Evolutionary conservation across 2,888 invertebrate species (phyloP).

Genomic region (Amphipyra berbera): DNA sequence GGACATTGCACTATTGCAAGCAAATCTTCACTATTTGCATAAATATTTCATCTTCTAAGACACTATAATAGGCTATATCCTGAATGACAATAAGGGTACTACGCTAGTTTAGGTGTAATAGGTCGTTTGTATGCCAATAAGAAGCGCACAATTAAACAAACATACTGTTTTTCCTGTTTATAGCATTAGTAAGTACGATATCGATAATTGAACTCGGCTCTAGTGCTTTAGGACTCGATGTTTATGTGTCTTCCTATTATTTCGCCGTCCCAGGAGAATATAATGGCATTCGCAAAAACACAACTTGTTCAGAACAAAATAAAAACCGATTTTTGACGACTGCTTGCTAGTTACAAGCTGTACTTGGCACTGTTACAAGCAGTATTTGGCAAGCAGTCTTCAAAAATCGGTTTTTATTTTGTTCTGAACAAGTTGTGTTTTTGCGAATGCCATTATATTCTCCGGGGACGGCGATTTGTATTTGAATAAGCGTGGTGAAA

Average conservation of each 20-base stretch:
- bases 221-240: constrained; percentile 11
- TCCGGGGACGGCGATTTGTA: too few species aligned
- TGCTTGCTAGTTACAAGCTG: too few species aligned
- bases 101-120: constrained; percentile 5
- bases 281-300: too few species aligned
- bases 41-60: background rate
- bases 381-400: too few species aligned
- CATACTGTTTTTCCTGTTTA: constrained; percentile 41
- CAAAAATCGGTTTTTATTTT: too few species aligned
- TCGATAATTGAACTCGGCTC: constrained; percentile 31
- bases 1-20: background rate
- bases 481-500: constrained; percentile 1
- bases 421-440: too few species aligned
- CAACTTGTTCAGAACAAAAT: too few species aligned
- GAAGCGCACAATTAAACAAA: constrained; percentile 21
- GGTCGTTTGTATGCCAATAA: constrained; percentile 14
- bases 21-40: background rate
- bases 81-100: constrained; percentile 2
- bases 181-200: constrained; percentile 16
- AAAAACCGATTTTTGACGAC: too few species aligned
- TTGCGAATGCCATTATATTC: too few species aligned
- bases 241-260: constrained; percentile 24
- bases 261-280: too few species aligned
- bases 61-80: background rate
- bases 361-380: too few species aligned